These are phyloP conservation scores for Stenolophus ochropezus DNA, from an alignment of 2,888 invertebrate genomes.

Conservation along the genomic window DNA sequence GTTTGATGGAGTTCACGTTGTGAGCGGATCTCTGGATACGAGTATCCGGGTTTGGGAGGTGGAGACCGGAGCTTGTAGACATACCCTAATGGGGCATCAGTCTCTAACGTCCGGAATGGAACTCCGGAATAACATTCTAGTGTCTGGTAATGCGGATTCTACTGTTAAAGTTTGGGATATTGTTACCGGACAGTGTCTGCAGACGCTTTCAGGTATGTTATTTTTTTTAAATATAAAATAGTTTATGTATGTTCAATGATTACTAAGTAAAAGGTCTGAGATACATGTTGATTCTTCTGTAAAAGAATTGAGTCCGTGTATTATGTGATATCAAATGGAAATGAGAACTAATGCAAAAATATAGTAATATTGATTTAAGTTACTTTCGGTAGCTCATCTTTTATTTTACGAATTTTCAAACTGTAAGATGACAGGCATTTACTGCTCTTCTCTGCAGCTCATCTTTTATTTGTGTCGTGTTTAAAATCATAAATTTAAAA, in stretches of 20 bases:
- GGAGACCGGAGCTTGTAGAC: slow-evolving; percentile 91
- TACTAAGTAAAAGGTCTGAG: slow-evolving; percentile 73
- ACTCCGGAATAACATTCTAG: slow-evolving; percentile 94
- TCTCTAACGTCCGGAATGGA: slow-evolving; percentile 99
- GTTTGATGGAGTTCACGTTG: slow-evolving; percentile 98
- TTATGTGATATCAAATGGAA: slow-evolving; percentile 65
- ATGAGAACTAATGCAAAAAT: too few species aligned
- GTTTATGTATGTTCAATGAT: slow-evolving; percentile 71
- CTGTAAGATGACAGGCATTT: too few species aligned
- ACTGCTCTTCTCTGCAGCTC: too few species aligned
- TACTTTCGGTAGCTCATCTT: too few species aligned
- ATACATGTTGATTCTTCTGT: slow-evolving; percentile 69
- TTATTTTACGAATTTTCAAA: too few species aligned
- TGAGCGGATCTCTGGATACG: slow-evolving; percentile 98
- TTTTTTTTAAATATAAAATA: too few species aligned
- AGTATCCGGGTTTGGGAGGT: slow-evolving; percentile 98
- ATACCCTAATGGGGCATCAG: slow-evolving; percentile 98
- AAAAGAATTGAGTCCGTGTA: slow-evolving; percentile 67
- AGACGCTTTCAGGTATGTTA: slow-evolving; percentile 95
- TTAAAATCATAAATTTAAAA: too few species aligned
- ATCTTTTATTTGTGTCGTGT: too few species aligned
- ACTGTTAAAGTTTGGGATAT: slow-evolving; percentile 99
- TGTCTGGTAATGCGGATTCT: slow-evolving; percentile 99
- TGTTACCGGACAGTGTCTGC: slow-evolving; percentile 95
- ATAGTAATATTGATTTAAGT: too few species aligned